Evolutionary conservation across 2,888 invertebrate genomes (phyloP), one percentile per base, ranked within the genome.

Genomic region (Bhutanitis thaidina): DNA sequence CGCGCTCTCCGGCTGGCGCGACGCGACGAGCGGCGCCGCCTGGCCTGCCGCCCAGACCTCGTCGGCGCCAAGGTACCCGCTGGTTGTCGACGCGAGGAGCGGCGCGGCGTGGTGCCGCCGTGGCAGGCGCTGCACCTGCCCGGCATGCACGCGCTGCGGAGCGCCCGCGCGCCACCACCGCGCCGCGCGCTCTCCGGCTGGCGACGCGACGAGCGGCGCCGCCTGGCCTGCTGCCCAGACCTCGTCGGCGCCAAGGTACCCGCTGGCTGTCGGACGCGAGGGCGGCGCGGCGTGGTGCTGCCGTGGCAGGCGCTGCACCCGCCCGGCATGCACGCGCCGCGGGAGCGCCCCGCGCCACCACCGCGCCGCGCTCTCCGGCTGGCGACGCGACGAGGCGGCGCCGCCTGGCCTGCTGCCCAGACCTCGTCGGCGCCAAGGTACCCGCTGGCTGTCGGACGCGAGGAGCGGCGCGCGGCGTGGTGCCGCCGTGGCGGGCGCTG

Each of bases 101-200:
- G 95, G 41, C 95, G 96, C 64, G 95, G 95, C 67, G 94, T 98
- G 64, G 83, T 94, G 45, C 97, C 98, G 0, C 99, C 99, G 0
- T 98, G 96, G 95, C 95, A 96, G 5, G 96, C 97, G 9, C 88
- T 98, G 39, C 99, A 99, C 82, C 91, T 99, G 63, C 99, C 99
- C 8, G 92, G 92, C 51, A 93, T 94, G 65, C 91, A 87, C 67
- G 90, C 91, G 49, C 91, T 91, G 15, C 90, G 93, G 32, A 32
- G 12, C 32, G 32, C 12, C 32, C 32, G 32, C 32, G 32, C 32
- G 32, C 9, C 32, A 32, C 32, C 32, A 32, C 13, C 32, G 32
- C 32, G 32, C 32, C 32, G 32, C 71, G 32, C 71, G 61, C 90
- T 67, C 69, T 57, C 69, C 87, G 50, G 70, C 32, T 32, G 32